phyloP scores from a whole-genome alignment of 2,113 vertebrate genomes.

The Gobius niger region DNA sequence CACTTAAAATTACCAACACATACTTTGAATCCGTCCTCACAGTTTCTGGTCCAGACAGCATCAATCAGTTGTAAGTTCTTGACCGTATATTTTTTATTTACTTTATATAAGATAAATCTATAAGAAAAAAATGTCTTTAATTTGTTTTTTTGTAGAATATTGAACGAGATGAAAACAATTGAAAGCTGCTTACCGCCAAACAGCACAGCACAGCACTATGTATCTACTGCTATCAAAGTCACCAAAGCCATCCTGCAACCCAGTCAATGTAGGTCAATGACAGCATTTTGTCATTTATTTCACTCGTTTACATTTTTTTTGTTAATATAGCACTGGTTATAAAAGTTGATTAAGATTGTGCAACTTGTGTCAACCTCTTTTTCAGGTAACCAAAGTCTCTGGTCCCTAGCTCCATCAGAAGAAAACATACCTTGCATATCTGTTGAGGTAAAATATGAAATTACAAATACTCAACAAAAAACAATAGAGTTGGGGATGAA shows the following conservation, averaged over 20 bases:
- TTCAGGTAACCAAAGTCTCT: slow-evolving; percentile 63
- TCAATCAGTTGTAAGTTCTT: slow-evolving; percentile 72
- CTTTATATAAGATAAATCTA: background rate
- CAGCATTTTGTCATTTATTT: background rate
- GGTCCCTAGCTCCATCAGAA: slow-evolving; percentile 33
- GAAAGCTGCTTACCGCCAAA: slow-evolving; percentile 58
- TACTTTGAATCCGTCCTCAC: slow-evolving; percentile 60
- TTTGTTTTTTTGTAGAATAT: slow-evolving; percentile 57
- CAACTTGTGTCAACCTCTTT: slow-evolving; percentile 4
- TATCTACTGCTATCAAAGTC: slow-evolving; percentile 58
- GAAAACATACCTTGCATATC: slow-evolving; percentile 38
- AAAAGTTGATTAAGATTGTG: background rate
- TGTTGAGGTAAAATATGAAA: slow-evolving; percentile 49
- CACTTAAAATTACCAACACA: slow-evolving; percentile 37
- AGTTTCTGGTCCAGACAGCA: slow-evolving; percentile 43
- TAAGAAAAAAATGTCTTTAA: background rate
- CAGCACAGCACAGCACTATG: slow-evolving; percentile 43
- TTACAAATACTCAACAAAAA: no score
- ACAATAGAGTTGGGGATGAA: no score
- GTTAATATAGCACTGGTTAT: background rate
- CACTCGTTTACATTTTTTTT: background rate
- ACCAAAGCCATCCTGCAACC: slow-evolving; percentile 55
- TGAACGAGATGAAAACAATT: slow-evolving; percentile 60
- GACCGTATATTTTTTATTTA: background rate
- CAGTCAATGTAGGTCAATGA: slow-evolving; percentile 56